phyloP scores from a whole-genome alignment of 2,797 vertebrate species.

The Coregonus suidteri region DNA sequence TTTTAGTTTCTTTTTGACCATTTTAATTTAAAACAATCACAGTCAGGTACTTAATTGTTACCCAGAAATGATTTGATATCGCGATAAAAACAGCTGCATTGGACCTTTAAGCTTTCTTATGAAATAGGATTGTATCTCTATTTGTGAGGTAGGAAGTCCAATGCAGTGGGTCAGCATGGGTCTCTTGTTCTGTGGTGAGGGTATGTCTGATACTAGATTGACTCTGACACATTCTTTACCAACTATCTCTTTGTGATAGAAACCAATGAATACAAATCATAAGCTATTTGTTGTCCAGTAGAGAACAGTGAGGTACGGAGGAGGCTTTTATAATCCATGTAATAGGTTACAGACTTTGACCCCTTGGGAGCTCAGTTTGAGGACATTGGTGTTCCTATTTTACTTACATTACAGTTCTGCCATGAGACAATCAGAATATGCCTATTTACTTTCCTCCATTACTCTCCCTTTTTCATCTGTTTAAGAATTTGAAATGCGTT shows the following conservation, averaged over 20 bases:
- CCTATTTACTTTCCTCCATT: constrained; percentile 52
- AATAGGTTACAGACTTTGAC: constrained; percentile 78
- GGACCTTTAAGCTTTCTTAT: constrained; percentile 52
- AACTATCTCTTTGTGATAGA: constrained; percentile 74
- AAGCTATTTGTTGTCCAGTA: constrained; percentile 72
- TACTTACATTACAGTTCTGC: constrained; percentile 63
- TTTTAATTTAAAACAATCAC: too few species aligned
- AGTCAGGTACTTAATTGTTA: too few species aligned
- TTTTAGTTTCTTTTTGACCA: too few species aligned
- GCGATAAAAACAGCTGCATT: too few species aligned
- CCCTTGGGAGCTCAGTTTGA: constrained; percentile 61
- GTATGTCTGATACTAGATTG: constrained; percentile 61
- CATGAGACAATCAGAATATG: constrained; percentile 54
- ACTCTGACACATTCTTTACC: constrained; percentile 76
- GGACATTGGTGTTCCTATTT: constrained; percentile 59
- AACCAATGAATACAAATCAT: constrained; percentile 84
- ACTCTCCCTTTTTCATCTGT: constrained; percentile 31
- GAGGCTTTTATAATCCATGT: constrained; percentile 70
- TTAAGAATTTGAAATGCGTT: constrained; percentile 9
- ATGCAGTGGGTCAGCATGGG: constrained; percentile 58
- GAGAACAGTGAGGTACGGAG: constrained; percentile 60
- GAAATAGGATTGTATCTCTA: constrained; percentile 56
- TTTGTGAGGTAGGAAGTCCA: constrained; percentile 62
- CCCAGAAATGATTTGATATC: too few species aligned
- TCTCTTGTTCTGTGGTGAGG: constrained; percentile 55